Percentiles rank a stretch among this genome's conserved stretches.
These are phyloP conservation scores for Halichondria panicea DNA, from an alignment of 37 sponge, comb jelly and placozoan genomes.

Conservation along the genomic window DNA sequence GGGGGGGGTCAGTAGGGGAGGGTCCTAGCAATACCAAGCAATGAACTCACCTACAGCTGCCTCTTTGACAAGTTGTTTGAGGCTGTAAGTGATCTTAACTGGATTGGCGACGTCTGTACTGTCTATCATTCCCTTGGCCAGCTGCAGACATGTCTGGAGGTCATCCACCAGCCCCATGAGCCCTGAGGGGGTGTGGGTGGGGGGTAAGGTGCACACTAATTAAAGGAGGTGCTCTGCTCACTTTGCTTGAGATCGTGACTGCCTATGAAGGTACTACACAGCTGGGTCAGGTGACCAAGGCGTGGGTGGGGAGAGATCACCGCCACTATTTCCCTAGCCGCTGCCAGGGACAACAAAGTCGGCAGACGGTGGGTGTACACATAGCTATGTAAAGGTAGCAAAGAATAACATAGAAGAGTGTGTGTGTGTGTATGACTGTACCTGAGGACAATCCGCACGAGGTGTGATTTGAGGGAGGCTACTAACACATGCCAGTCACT, in stretches of 20 bases:
- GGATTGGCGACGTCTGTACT: constrained; percentile 44
- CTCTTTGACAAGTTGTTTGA: constrained; percentile 64
- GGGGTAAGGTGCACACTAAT: neutral
- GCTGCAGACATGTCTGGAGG: constrained; percentile 27
- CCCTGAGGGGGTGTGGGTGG: constrained; percentile 3
- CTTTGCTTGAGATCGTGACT: constrained; percentile 48
- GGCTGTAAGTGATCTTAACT: constrained; percentile 49
- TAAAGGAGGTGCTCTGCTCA: neutral
- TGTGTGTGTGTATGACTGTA: constrained; percentile 27
- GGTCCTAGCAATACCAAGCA: neutral
- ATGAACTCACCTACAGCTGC: constrained; percentile 46
- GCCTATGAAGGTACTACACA: constrained; percentile 42
- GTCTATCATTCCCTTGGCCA: constrained; percentile 20
- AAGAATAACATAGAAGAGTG: neutral
- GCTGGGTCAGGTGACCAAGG: constrained; percentile 19
- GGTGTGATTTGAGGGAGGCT: neutral
- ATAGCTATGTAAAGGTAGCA: constrained; percentile 5
- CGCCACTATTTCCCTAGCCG: constrained; percentile 36
- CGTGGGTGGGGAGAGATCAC: constrained; percentile 9
- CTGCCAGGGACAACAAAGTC: neutral
- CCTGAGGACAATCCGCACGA: constrained; percentile 28
- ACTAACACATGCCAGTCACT: constrained; percentile 51
- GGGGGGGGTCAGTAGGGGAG: neutral
- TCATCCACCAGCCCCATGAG: constrained; percentile 49
- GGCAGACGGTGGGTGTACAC: constrained; percentile 41